Percentiles rank a stretch among this genome's conserved stretches.
Conservation (phyloP, 2,113 vertebrate species). For the Oncorhynchus kisutch region DNA sequence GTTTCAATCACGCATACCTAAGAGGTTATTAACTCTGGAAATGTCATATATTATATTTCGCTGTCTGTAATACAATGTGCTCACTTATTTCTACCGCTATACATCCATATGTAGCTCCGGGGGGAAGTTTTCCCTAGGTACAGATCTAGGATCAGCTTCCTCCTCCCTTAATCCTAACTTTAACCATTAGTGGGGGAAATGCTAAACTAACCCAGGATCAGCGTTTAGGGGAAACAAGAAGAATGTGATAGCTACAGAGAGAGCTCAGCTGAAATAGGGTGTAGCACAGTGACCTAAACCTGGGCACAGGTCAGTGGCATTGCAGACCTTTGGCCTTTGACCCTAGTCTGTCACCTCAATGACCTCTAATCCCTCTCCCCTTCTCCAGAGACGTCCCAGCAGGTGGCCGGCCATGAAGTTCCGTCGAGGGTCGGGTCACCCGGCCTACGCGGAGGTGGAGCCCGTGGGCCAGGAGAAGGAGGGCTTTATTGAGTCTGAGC, state of each 20-base stretch:
- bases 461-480: constrained; percentile 95
- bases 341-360: background rate
- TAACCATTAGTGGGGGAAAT: too few species aligned
- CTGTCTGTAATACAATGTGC: background rate
- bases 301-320: background rate
- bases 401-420: constrained; percentile 99
- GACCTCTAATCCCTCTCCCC: constrained; percentile 11
- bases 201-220: too few species aligned
- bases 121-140: too few species aligned
- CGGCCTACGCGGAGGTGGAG: constrained; percentile 95
- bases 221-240: background rate
- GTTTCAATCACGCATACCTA: background rate
- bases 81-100: background rate
- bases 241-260: background rate
- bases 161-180: too few species aligned
- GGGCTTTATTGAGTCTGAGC: constrained; percentile 96
- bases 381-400: constrained; percentile 89
- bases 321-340: background rate
- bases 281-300: background rate
- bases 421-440: constrained; percentile 91
- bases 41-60: background rate
- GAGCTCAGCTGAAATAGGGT: background rate
- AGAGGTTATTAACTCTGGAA: background rate
- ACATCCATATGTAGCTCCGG: background rate
- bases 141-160: too few species aligned